phyloP scores from a whole-genome alignment of 2,888 invertebrate genomes.

The Limenitis arthemis region DNA sequence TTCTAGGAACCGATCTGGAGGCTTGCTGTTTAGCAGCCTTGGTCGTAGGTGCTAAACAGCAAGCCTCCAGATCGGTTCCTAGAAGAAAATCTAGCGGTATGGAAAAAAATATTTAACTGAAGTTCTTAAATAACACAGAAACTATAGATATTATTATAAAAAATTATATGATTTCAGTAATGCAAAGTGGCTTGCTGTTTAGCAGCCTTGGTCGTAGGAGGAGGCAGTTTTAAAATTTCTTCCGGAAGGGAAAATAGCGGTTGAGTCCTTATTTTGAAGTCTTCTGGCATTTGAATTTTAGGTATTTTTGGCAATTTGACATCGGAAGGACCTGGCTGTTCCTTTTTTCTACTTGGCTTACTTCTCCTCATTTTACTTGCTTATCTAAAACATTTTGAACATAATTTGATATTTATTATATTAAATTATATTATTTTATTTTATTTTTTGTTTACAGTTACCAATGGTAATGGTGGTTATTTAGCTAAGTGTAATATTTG shows the following conservation, averaged over 20 bases:
- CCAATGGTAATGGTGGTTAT: too few species aligned
- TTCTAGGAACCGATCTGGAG: conserved; percentile 37
- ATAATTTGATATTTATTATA: neutral
- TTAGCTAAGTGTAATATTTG: too few species aligned
- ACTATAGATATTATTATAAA: too few species aligned
- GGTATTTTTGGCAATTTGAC: conserved; percentile 69
- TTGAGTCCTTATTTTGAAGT: conserved; percentile 69
- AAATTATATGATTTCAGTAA: too few species aligned
- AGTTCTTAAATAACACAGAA: too few species aligned
- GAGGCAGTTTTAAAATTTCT: conserved; percentile 67
- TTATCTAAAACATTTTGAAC: neutral
- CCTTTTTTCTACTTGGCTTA: conserved; percentile 58
- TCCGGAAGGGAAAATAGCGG: conserved; percentile 76
- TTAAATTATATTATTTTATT: too few species aligned
- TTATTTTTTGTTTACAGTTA: neutral
- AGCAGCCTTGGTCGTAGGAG: conserved; percentile 46
- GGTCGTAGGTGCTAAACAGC: conserved; percentile 41
- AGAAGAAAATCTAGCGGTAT: too few species aligned
- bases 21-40: conserved; percentile 45
- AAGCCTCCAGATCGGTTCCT: conserved; percentile 37
- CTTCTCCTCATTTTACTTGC: conserved; percentile 33
- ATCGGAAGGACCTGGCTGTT: conserved; percentile 51
- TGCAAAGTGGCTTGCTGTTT: conserved; percentile 42
- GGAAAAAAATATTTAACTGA: too few species aligned
- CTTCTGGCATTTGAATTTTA: conserved; percentile 67